These are phyloP conservation scores for Alectoris magna DNA, from an alignment of 2,797 vertebrate species.

Conservation along the genomic window DNA sequence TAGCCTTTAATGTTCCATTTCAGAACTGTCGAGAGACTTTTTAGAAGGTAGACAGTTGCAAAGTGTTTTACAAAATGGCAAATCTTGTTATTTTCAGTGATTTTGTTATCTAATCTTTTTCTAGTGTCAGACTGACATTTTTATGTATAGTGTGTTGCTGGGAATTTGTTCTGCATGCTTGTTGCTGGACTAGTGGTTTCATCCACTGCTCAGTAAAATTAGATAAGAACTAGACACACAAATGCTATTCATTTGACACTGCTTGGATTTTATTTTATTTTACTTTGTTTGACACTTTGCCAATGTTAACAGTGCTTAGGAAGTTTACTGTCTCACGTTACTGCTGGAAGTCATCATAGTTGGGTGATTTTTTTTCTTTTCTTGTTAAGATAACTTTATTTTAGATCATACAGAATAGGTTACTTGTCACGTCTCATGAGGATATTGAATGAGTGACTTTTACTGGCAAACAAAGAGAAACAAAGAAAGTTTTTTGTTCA, in stretches of 20 bases:
- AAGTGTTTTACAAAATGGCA: background rate
- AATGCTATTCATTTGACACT: constrained; percentile 12
- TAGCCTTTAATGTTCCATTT: background rate
- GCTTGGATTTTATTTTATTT: background rate
- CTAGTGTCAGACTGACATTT: constrained; percentile 35
- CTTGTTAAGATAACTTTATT: constrained; percentile 2
- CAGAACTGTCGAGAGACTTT: background rate
- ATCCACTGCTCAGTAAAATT: background rate
- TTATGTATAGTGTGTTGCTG: background rate
- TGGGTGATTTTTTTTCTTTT: constrained; percentile 78
- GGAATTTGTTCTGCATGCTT: background rate
- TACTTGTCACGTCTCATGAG: background rate
- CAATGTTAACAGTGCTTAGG: constrained; percentile 96
- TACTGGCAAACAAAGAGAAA: background rate
- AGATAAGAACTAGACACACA: constrained; percentile 20
- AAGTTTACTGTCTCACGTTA: constrained; percentile 96
- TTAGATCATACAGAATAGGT: background rate
- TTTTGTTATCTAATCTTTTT: background rate
- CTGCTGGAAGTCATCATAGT: constrained; percentile 89
- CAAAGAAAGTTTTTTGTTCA: background rate
- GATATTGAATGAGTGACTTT: background rate
- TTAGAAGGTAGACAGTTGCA: background rate
- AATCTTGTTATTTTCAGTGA: background rate
- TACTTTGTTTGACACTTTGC: constrained; percentile 83
- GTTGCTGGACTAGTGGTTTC: background rate